These are phyloP conservation scores for Nannoperca australis DNA, from an alignment of 2,797 vertebrate species.

Conservation along the genomic window DNA sequence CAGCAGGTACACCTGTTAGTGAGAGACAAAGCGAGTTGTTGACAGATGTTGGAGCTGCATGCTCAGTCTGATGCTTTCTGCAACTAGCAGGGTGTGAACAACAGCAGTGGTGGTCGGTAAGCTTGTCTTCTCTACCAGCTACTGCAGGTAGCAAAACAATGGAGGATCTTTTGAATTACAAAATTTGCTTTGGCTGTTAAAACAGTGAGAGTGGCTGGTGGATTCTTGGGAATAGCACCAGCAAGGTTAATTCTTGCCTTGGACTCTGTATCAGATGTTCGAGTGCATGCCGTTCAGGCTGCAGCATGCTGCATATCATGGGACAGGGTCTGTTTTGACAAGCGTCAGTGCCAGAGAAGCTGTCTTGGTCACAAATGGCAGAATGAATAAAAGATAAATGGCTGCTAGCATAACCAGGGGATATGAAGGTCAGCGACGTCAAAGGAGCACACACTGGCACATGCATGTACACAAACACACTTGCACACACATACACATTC, in stretches of 20 bases:
- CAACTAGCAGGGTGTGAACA: conserved; percentile 50
- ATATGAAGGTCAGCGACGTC: conserved; percentile 80
- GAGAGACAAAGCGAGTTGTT: conserved; percentile 31
- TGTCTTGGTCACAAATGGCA: conserved; percentile 79
- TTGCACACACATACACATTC: neutral
- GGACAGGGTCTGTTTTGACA: conserved; percentile 74
- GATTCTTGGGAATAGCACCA: conserved; percentile 30
- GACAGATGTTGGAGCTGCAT: conserved; percentile 56
- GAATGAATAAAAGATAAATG: conserved; percentile 86
- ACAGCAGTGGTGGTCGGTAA: conserved; percentile 22
- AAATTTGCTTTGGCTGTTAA: conserved; percentile 23
- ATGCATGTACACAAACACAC: neutral
- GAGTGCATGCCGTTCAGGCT: conserved; percentile 18
- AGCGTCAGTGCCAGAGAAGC: conserved; percentile 63
- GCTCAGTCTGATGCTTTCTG: conserved; percentile 36
- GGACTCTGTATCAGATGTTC: conserved; percentile 19
- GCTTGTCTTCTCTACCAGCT: conserved; percentile 4
- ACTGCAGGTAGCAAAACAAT: conserved; percentile 26
- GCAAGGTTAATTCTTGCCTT: conserved; percentile 18
- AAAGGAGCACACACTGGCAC: conserved; percentile 43
- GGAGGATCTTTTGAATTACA: conserved; percentile 15
- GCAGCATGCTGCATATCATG: conserved; percentile 49
- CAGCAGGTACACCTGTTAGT: conserved; percentile 32
- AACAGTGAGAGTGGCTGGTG: conserved; percentile 5
- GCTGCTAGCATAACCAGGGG: conserved; percentile 68